Evolutionary conservation across 2,113 vertebrate species (phyloP).

Genomic region (Epinephelus moara): DNA sequence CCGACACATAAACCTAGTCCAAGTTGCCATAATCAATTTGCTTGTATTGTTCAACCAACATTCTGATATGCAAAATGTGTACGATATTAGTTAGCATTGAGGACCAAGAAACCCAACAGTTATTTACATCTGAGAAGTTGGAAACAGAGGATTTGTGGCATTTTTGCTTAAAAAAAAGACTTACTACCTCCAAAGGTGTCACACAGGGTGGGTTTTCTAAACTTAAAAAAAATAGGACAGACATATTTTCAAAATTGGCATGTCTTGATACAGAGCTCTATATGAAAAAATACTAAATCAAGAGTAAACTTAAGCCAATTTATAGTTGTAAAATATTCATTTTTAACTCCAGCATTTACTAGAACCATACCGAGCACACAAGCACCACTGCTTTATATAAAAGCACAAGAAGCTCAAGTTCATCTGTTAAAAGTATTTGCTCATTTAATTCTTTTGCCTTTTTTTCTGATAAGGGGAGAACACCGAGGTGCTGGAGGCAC

Average conservation of each 20-base stretch:
- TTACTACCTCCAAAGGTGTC: neutral
- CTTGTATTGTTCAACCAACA: neutral
- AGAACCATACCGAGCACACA: neutral
- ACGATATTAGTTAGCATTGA: neutral
- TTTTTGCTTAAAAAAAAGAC: no score
- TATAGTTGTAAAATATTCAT: neutral
- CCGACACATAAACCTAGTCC: neutral
- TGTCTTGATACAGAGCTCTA: neutral
- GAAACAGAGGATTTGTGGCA: no score
- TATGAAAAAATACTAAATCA: neutral
- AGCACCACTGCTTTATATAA: neutral
- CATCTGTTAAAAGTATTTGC: neutral
- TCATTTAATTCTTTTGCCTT: neutral
- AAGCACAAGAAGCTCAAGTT: neutral
- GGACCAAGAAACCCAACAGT: neutral
- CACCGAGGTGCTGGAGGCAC: slow-evolving; percentile 47
- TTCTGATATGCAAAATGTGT: neutral
- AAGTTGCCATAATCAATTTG: neutral
- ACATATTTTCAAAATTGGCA: neutral
- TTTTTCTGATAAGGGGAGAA: slow-evolving; percentile 51
- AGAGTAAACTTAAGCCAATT: neutral
- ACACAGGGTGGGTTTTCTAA: neutral
- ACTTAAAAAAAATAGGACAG: neutral
- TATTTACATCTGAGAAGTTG: neutral
- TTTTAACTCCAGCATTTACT: neutral